phyloP scores from a whole-genome alignment of 2,113 vertebrate species.

The Calonectris borealis region DNA sequence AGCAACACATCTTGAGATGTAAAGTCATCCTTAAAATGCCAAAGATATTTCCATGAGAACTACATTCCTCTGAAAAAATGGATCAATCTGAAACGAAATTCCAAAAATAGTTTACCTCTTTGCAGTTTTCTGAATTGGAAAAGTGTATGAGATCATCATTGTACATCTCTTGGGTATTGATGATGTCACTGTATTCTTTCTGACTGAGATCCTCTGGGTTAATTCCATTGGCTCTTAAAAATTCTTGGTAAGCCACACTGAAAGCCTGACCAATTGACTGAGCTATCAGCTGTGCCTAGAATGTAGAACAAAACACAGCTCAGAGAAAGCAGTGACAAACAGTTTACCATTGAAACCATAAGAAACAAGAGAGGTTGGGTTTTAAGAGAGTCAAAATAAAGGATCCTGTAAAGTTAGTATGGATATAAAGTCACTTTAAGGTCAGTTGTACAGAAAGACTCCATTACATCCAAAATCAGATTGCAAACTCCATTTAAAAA shows the following conservation, averaged over 20 bases:
- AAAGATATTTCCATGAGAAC: not conserved
- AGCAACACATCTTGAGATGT: not conserved
- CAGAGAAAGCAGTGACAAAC: not conserved
- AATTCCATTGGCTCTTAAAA: constrained; percentile 95
- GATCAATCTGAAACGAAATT: not conserved
- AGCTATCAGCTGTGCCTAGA: constrained; percentile 95
- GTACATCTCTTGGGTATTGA: constrained; percentile 99
- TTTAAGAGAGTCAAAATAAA: not conserved
- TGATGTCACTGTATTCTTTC: constrained; percentile 99
- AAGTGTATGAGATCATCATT: constrained; percentile 99
- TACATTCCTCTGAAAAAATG: not conserved
- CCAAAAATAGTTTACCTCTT: constrained; percentile 82
- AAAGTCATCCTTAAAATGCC: not conserved
- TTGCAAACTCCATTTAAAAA: not conserved
- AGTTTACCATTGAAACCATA: not conserved
- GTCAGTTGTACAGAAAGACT: not conserved
- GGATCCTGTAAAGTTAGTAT: not conserved
- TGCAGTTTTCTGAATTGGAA: constrained; percentile 98
- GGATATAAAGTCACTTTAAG: not conserved
- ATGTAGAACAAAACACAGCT: not conserved
- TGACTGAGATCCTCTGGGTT: constrained; percentile 98
- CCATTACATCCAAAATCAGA: not conserved
- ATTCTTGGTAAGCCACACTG: constrained; percentile 98
- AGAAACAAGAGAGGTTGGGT: not conserved
- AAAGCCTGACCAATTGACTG: constrained; percentile 99